Evolutionary conservation across 1,140 invertebrate species (phyloP), one percentile per base, ranked within the genome.

Genomic region (Drosophila bipectinata): DNA sequence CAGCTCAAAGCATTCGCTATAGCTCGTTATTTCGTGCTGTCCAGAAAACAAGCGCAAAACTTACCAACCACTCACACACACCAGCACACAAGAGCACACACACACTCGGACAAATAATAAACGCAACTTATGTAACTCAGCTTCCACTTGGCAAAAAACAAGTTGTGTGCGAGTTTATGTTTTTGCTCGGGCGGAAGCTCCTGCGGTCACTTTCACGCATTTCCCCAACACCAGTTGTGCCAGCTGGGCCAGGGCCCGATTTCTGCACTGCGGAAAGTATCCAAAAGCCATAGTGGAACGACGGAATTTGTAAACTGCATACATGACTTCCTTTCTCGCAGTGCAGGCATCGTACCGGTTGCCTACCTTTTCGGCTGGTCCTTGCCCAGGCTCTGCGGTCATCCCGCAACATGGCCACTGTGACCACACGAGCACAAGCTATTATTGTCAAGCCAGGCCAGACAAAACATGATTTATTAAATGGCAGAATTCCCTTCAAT

Each of bases 381-480:
- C 48, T 48, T 56, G 51, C 32, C 61, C 52, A 60, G 61, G 66
- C 28, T 55, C 63, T 62, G 63, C 60, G 60, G 72, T 75, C 57
- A 79, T 62, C 61, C 66, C 62, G 74, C 72, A 85, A 77, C 63
- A 63, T 72, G 59, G 71, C 82, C 80, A 79, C 76, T 68, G 71
- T 79, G 77, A 59, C 79, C 79, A 84, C 80, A 80, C 79, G 78
- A 80, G 78, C 78, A 72, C 76, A 84, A 88, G 82, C 82, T 87
- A 87, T 87, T 87, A 87, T 87, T 87, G 83, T 87, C 82, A 87
- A 82, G 82, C 71, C 82, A 63, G 85, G 83, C 71, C 82, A 87
- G 85, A 87, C 83, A 87, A 87, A 87, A 87, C 82, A 87, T 87
- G 82, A 87, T 87, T 87, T 87, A 87, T 87, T 87, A 87, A 87